Evolutionary conservation across 2,113 vertebrate species (phyloP), one percentile per base, ranked within the genome.

Genomic region (Colius striatus): DNA sequence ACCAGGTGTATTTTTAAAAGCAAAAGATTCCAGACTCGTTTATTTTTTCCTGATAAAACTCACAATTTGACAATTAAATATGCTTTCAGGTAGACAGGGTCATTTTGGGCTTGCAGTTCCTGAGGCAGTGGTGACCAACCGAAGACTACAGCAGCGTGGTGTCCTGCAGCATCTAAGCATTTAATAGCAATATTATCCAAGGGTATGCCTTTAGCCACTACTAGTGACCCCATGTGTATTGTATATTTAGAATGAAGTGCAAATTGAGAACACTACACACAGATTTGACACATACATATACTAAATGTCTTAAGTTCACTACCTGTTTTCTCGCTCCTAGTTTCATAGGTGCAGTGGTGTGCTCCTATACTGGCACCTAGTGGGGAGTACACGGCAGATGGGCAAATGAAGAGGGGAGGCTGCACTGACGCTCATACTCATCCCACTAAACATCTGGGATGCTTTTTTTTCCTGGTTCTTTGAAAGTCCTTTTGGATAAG

Each of bases 321-420:
- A 57, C 29, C 29, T 21, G 34, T 17, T 70, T n/a, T 36, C 53
- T 51, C 23, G 34, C 45, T 81, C 15, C 89, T 34, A 1, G 4
- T 41, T 3, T 53, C 1, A 0, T 4, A 6, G 4, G 8, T 11
- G 80, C 58, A 41, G 27, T 85, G 91, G 13, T 41, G 77, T 86
- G 90, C 93, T 97, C 90, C 88, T 95, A 84, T 93, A 97, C 57
- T 97, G 97, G 97, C 97, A 98, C 91, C 97, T 97, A 95, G 97
- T 97, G 98, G 97, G 84, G 95, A 97, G 47, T 18, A 53, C 71
- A 10, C 1, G 3, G 77, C 60, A 71, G 48, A 36, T 50, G 68
- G 60, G 51, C 6, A 57, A 20, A 16, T 1, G 43, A 15, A 48
- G 53, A 30, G 29, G 36, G 17, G 25, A 17, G 63, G 53, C 51